Percentiles rank a stretch among this genome's conserved stretches.
phyloP scores from a whole-genome alignment of 2,888 invertebrate genomes.

The Synanthedon vespiformis region DNA sequence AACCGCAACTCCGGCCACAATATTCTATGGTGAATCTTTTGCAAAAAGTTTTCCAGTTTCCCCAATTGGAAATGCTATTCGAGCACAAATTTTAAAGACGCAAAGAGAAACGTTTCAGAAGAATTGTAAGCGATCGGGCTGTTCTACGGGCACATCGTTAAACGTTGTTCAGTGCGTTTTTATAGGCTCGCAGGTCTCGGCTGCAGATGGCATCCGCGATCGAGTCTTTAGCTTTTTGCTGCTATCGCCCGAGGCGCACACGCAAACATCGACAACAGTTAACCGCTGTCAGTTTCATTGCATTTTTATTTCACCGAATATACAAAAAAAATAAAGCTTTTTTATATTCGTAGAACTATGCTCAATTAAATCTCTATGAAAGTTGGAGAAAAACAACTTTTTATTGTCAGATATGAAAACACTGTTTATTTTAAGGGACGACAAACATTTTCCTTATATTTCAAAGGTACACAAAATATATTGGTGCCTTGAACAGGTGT shows the following conservation, averaged over 20 bases:
- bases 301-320: too few species aligned
- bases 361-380: too few species aligned
- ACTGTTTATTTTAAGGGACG: too few species aligned
- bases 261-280: slow-evolving; percentile 32
- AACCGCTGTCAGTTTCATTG: slow-evolving; percentile 18
- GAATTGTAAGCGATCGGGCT: not conserved
- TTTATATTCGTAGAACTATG: too few species aligned
- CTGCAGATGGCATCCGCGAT: slow-evolving; percentile 45
- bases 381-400: too few species aligned
- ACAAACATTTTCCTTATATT: too few species aligned
- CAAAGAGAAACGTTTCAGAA: not conserved
- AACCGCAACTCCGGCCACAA: too few species aligned
- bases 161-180: slow-evolving; percentile 46
- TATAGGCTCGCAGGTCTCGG: slow-evolving; percentile 33
- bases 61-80: not conserved
- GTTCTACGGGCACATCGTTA: slow-evolving; percentile 27
- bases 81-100: not conserved
- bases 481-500: too few species aligned
- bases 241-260: slow-evolving; percentile 22
- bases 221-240: slow-evolving; percentile 43
- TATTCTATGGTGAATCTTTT: too few species aligned
- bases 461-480: too few species aligned
- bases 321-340: too few species aligned
- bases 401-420: too few species aligned
- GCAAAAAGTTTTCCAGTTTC: not conserved